Evolutionary conservation across 2,888 invertebrate species (phyloP).

Genomic region (Rhagonycha fulva): DNA sequence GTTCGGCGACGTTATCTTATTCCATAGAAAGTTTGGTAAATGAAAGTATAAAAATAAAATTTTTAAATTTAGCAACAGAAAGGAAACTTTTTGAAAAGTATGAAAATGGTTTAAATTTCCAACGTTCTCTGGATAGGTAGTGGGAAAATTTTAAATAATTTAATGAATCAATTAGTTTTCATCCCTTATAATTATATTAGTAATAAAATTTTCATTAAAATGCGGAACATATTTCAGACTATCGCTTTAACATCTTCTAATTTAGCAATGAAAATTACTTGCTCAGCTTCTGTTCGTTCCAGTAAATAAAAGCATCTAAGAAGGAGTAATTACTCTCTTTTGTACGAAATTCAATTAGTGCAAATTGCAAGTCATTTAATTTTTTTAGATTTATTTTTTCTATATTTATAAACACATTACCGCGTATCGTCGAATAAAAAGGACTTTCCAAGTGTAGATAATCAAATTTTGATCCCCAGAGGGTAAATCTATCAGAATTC

Average conservation of each 20-base stretch:
- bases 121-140: not conserved
- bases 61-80: not conserved
- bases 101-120: not conserved
- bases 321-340: not conserved
- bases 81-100: not conserved
- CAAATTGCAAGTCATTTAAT: not conserved
- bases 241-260: not conserved
- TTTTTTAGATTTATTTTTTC: not conserved
- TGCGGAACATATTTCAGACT: not conserved
- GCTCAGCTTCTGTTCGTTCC: not conserved
- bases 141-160: not conserved
- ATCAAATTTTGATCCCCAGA: conserved; percentile 42
- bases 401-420: not conserved
- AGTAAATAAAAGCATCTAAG: not conserved
- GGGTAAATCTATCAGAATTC: conserved; percentile 22
- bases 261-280: not conserved
- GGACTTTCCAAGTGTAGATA: conserved; percentile 41
- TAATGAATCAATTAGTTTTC: not conserved
- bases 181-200: not conserved
- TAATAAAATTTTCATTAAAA: not conserved
- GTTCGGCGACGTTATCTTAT: not conserved
- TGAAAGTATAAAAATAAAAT: not conserved
- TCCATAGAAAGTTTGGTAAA: not conserved
- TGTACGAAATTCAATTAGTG: not conserved
- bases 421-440: conserved; percentile 15